phyloP scores from a whole-genome alignment of 2,113 vertebrate species.

The Otocyon megalotis region DNA sequence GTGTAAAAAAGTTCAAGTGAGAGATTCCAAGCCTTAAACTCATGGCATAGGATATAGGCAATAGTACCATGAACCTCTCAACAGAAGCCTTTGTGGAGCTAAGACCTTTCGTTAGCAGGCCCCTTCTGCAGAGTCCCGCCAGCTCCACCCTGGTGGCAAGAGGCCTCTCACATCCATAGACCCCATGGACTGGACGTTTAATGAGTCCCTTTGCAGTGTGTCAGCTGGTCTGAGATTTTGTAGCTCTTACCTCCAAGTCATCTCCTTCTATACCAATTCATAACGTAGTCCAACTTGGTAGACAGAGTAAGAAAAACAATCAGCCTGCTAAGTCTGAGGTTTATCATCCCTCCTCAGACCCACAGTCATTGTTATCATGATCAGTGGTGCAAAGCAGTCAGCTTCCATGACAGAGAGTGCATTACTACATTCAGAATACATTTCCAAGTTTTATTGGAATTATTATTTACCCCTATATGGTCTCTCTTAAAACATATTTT shows the following conservation, averaged over 20 bases:
- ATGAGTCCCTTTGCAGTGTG: background rate
- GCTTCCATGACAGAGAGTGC: background rate
- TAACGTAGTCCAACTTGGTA: background rate
- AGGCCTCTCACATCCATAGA: background rate
- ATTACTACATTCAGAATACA: background rate
- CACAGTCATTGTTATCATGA: background rate
- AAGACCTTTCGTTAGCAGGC: background rate
- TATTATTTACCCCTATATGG: background rate
- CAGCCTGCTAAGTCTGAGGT: background rate
- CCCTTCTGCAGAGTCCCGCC: background rate
- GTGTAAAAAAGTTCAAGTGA: constrained; percentile 70
- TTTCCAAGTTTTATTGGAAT: background rate
- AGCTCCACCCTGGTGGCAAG: background rate
- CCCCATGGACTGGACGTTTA: background rate
- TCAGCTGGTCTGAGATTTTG: background rate
- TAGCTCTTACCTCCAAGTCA: background rate
- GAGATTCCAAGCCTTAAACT: constrained; percentile 69
- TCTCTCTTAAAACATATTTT: background rate
- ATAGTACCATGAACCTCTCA: background rate
- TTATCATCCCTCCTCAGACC: background rate
- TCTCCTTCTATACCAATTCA: background rate
- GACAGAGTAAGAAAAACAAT: background rate
- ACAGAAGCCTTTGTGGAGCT: background rate
- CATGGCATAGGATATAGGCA: constrained; percentile 19
- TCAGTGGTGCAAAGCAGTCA: background rate